Evolutionary conservation across 1,140 invertebrate species (phyloP), one percentile per base, ranked within the genome.

Genomic region (Elysia chlorotica): DNA sequence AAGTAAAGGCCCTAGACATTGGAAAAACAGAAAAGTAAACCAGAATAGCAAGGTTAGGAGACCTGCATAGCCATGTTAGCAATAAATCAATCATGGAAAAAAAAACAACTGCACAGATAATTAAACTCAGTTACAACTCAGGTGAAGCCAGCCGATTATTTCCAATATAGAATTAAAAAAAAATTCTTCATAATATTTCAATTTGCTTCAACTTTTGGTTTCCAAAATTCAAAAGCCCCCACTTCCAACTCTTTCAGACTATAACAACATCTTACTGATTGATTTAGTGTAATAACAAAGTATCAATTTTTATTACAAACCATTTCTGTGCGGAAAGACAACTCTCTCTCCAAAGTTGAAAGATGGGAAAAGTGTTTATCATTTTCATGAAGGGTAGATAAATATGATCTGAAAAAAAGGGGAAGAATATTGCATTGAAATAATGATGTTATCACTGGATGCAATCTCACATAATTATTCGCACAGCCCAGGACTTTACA

Each of bases 261-360:
- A n/a, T n/a, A n/a, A n/a, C n/a, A n/a, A n/a, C n/a, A n/a, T n/a
- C n/a, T n/a, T n/a, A n/a, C n/a, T n/a, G n/a, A n/a, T n/a, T n/a
- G n/a, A n/a, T n/a, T n/a, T n/a, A n/a, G n/a, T n/a, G n/a, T n/a
- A n/a, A 48, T 48, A 48, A 48, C 41, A 48, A n/a, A 14, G 10
- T 17, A 63, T 31, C 14, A 6, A 31, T 10, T 57, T 5, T 21
- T 71, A 71, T 25, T 33, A 82, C 80, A 86, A 88, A 92, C 92
- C 92, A 93, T 93, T 89, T 95, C 93, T 35, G 93, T 93, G 33
- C 93, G 87, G 77, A 95, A 92, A 17, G 92, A 91, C 90, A 95
- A 92, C 87, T 95, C 93, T 78, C 93, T 88, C 80, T 95, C 94
- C 75, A 95, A 83, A 19, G 92, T 91, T 0, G 93, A 94, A 33